These are phyloP conservation scores for Nothobranchius kuhntae DNA, from an alignment of 2,113 vertebrate species.

Conservation along the genomic window DNA sequence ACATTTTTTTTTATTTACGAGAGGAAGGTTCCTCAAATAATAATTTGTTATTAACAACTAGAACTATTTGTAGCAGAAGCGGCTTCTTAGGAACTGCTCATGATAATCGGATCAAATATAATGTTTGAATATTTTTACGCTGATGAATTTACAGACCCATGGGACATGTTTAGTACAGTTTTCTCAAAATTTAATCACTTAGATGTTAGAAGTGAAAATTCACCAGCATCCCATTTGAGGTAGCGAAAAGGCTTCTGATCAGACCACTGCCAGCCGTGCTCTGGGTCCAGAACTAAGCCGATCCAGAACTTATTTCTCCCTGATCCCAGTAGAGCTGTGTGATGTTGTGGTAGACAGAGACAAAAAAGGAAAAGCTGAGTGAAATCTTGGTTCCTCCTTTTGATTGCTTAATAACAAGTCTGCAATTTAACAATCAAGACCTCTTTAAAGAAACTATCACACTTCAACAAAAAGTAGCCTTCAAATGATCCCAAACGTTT, in stretches of 20 bases:
- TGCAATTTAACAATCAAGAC: not conserved
- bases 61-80: too few species aligned
- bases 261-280: conserved; percentile 92
- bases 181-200: not conserved
- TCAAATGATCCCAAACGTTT: not conserved
- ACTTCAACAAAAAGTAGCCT: not conserved
- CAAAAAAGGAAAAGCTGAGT: conserved; percentile 24
- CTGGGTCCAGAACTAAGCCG: conserved; percentile 86
- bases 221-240: conserved; percentile 89
- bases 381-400: conserved; percentile 50
- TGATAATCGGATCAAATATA: too few species aligned
- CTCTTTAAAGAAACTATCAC: not conserved
- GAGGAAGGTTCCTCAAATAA: not conserved
- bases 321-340: conserved; percentile 40
- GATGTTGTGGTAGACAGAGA: conserved; percentile 32
- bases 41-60: not conserved
- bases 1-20: not conserved
- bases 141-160: not conserved
- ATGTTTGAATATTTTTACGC: too few species aligned
- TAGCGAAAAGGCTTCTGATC: conserved; percentile 85
- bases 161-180: not conserved
- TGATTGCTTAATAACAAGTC: conserved; percentile 20
- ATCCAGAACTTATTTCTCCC: conserved; percentile 81
- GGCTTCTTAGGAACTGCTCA: too few species aligned
- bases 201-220: conserved; percentile 29